Conservation (phyloP, 2,113 vertebrate genomes). For the Brachypodius melanocephalos region DNA sequence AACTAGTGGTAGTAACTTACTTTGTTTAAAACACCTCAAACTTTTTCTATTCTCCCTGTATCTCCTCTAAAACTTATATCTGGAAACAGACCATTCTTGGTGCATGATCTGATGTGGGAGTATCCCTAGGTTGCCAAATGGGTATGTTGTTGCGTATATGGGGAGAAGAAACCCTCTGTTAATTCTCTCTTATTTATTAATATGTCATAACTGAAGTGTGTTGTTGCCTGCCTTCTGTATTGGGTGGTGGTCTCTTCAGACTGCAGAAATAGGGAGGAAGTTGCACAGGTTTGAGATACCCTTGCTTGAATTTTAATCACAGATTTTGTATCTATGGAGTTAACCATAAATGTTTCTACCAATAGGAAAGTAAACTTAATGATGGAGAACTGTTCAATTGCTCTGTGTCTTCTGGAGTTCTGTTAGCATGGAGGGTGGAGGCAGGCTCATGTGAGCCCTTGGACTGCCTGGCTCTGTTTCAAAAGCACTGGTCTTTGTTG, state of each 20-base stretch:
- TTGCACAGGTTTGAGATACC: not conserved
- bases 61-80: not conserved
- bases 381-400: not conserved
- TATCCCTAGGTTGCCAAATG: not conserved
- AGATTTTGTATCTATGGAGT: not conserved
- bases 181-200: not conserved
- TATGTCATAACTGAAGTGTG: not conserved
- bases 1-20: not conserved
- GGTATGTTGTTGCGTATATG: not conserved
- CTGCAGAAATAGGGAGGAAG: not conserved
- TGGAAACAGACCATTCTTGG: not conserved
- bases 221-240: not conserved
- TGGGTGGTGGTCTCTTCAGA: not conserved
- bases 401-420: not conserved
- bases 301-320: not conserved
- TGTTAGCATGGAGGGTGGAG: not conserved
- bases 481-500: not conserved
- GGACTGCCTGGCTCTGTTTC: not conserved
- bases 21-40: not conserved
- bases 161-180: not conserved
- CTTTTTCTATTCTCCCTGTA: not conserved
- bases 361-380: not conserved
- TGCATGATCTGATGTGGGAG: not conserved
- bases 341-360: not conserved
- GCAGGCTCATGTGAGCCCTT: not conserved